Conservation (phyloP, 2,888 invertebrate genomes). For the Catocala fraxini region DNA sequence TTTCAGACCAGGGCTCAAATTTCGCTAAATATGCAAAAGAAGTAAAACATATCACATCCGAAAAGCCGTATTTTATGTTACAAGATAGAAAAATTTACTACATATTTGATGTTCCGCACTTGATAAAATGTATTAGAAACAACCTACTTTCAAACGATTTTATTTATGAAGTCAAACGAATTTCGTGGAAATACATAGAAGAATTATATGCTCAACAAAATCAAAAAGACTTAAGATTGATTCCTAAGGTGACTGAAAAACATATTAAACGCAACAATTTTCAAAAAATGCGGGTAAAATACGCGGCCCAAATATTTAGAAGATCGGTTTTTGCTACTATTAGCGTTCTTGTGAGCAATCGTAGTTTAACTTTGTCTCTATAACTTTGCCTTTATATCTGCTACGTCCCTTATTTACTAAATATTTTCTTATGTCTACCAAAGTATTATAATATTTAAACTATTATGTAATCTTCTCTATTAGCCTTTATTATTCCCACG, state of each 20-base stretch:
- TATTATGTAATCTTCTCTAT: no score
- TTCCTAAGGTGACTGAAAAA: not conserved
- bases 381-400: no score
- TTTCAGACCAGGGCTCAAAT: no score
- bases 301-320: conserved; percentile 12
- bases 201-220: conserved; percentile 32
- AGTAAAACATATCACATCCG: conserved; percentile 35
- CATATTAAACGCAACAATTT: conserved; percentile 12
- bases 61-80: conserved; percentile 41
- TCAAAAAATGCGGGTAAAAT: conserved; percentile 6
- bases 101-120: conserved; percentile 46
- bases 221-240: conserved; percentile 10
- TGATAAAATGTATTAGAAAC: conserved; percentile 37
- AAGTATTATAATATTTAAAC: no score
- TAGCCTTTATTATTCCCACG: no score
- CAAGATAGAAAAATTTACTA: conserved; percentile 28
- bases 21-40: conserved; percentile 47
- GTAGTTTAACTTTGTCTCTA: no score
- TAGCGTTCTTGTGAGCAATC: not conserved
- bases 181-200: conserved; percentile 41
- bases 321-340: not conserved
- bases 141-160: conserved; percentile 26
- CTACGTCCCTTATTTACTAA: no score
- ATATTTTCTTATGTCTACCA: no score
- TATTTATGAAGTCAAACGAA: conserved; percentile 18